A percentile compares a stretch with the other conserved stretches of the same genome.
Conservation (phyloP, 2,113 vertebrate species). For the Aspidoscelis tigris region DNA sequence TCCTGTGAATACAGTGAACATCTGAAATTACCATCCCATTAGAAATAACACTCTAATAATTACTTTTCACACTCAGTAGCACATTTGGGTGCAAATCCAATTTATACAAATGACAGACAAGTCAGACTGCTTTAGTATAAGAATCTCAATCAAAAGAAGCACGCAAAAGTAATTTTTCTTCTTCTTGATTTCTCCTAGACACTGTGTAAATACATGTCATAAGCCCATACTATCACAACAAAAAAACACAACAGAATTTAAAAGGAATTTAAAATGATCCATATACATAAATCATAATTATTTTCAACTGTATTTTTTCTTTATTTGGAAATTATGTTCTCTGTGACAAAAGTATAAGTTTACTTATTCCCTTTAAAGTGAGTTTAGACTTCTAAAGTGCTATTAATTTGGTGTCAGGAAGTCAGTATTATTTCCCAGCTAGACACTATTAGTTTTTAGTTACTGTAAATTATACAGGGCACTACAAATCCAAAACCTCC, state of each 20-base stretch:
- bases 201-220: too few species aligned
- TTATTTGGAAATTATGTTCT: constrained; percentile 62
- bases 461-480: background rate
- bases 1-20: background rate
- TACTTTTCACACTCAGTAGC: background rate
- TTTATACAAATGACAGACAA: background rate
- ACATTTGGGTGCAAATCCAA: background rate
- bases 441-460: constrained; percentile 39
- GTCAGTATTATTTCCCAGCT: constrained; percentile 24
- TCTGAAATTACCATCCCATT: background rate
- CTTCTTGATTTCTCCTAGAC: too few species aligned
- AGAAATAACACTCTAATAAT: background rate
- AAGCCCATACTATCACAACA: background rate
- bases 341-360: constrained; percentile 44
- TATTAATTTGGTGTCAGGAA: constrained; percentile 53
- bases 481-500: constrained; percentile 9
- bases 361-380: constrained; percentile 22
- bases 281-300: background rate
- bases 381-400: constrained; percentile 51
- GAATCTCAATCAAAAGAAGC: background rate
- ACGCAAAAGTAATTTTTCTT: too few species aligned
- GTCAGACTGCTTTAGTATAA: background rate
- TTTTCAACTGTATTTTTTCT: constrained; percentile 51
- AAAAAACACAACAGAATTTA: background rate
- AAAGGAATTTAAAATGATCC: background rate